Conservation (phyloP, 2,113 vertebrate genomes). For the Eurystomus gularis region DNA sequence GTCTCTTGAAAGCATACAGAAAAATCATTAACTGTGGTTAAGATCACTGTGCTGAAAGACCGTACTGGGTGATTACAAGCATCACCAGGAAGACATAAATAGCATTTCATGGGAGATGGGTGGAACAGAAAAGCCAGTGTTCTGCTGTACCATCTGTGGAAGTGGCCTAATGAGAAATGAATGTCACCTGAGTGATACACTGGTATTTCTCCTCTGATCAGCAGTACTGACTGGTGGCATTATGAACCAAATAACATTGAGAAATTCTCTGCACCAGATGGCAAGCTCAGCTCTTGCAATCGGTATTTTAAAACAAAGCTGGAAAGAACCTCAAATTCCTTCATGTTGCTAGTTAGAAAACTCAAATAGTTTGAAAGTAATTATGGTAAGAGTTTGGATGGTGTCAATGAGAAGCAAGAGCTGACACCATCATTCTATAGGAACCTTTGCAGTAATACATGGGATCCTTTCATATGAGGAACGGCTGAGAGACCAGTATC, state of each 20-base stretch:
- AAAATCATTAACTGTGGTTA: neutral
- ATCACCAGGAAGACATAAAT: neutral
- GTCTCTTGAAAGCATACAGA: neutral
- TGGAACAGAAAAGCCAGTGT: neutral
- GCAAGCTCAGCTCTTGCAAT: neutral
- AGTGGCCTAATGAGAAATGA: neutral
- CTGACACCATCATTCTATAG: neutral
- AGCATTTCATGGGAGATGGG: neutral
- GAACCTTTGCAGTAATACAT: neutral
- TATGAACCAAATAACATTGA: neutral
- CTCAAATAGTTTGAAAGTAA: neutral
- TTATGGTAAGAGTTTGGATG: neutral
- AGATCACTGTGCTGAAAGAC: neutral
- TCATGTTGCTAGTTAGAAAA: neutral
- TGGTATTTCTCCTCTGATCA: neutral
- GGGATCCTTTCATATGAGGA: neutral
- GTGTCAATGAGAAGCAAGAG: neutral
- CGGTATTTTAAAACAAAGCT: neutral
- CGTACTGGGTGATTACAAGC: neutral
- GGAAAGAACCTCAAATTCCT: neutral
- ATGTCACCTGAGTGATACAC: neutral
- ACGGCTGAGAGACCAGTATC: neutral
- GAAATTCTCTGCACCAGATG: neutral
- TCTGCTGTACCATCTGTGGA: neutral
- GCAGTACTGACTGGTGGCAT: neutral